Base-by-base conservation (phyloP, 2,797 vertebrate species). In the Semaprochilodus insignis region DNA sequence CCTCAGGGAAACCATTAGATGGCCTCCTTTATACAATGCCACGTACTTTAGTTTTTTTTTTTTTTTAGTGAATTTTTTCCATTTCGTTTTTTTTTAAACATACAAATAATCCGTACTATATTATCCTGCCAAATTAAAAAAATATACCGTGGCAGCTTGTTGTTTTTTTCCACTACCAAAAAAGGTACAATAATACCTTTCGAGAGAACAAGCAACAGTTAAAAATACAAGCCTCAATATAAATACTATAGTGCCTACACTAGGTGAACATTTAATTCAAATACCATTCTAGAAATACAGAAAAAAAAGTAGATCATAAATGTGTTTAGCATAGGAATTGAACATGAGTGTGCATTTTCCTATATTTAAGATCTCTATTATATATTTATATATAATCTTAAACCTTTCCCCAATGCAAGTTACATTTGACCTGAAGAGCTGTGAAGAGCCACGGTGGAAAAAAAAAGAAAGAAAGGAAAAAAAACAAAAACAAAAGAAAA, bases 81-180 rank as follows among this genome's bases (percentile, higher is more conserved):
- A 85, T 86, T 84, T 94, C 93, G 94, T 93, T 95, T 93, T 93
- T 97, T 96, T 97, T 98, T 95, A 97, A 98, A 98, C 97, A 98
- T 99, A 99, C 97, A 99, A 99, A 99, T 98, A 97, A 97, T 99
- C 97, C 95, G 96, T 95, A 97, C 97, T 99, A 98, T 98, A 98
- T 99, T 99, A 99, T 99, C 98, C 98, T 99, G 98, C 98, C 98
- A 99, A 99, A 99, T 99, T 98, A 98, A 99, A 99, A 99, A 99
- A 98, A 99, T 99, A 99, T 99, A 99, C 97, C 95, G 96, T 97
- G 98, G 98, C 98, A 99, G 98, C 97, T 95, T 98, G 96, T 97
- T 97, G 96, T 98, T 95, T 95, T 95, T 97, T 97, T 97, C 67
- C 97, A 98, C 98, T 98, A 99, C 97, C 97, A 97, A 95, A 97